phyloP scores from a whole-genome alignment of 2,797 vertebrate genomes.

The Luscinia luscinia region DNA sequence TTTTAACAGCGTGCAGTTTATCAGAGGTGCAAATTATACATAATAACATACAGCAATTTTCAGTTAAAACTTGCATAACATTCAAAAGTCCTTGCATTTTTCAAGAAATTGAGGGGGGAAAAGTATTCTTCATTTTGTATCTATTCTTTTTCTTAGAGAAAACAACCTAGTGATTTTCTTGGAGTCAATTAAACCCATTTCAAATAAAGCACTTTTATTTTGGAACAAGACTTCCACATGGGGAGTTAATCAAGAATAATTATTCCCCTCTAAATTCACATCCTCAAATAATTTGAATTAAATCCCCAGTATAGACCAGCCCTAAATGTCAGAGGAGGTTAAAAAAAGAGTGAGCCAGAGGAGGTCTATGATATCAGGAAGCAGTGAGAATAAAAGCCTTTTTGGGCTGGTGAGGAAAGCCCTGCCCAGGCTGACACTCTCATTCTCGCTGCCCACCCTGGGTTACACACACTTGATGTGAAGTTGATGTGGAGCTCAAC shows the following conservation, averaged over 20 bases:
- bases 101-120: background rate
- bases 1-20: slow-evolving; percentile 54
- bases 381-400: background rate
- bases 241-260: slow-evolving; percentile 63
- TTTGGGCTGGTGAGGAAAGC: background rate
- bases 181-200: slow-evolving; percentile 3
- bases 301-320: slow-evolving; percentile 38
- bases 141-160: background rate
- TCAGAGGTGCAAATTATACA: slow-evolving; percentile 63
- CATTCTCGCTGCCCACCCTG: background rate
- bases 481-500: background rate
- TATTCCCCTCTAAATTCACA: slow-evolving; percentile 60
- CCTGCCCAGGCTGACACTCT: background rate
- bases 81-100: slow-evolving; percentile 11
- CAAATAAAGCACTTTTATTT: slow-evolving; percentile 54
- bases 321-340: slow-evolving; percentile 53
- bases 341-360: background rate
- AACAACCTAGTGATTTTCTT: slow-evolving; percentile 11
- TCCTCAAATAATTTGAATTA: slow-evolving; percentile 47
- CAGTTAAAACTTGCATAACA: slow-evolving; percentile 27
- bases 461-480: background rate
- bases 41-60: slow-evolving; percentile 24
- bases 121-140: background rate
- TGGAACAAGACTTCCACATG: slow-evolving; percentile 8
- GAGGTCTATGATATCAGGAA: background rate